Evolutionary conservation across 2,113 vertebrate genomes (phyloP), one percentile per base, ranked within the genome.

Genomic region (Tragulus kanchil): DNA sequence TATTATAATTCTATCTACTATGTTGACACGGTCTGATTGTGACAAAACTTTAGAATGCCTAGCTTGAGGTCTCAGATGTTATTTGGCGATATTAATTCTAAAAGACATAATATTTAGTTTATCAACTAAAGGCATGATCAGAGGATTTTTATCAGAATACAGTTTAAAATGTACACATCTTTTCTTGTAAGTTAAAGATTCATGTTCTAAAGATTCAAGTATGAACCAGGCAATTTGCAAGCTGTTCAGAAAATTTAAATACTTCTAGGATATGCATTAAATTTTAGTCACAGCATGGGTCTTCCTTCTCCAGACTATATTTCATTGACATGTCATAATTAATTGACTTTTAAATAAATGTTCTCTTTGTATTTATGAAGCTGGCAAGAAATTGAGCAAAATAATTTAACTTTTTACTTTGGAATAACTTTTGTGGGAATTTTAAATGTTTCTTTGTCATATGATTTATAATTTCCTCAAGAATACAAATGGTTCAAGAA

Each of bases 381-480:
- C 19, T 88, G 75, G 14, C 50, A 95, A 91, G 52, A 97, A 93
- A 91, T 93, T 81, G 85, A 85, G 28, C 52, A 81, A 90, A 97
- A 79, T 73, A 67, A 73, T 61, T 77, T 87, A 95, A 78, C 15
- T 75, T 95, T 98, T 79, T 73, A 92, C 58, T 12, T 52, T 82
- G n/a, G 79, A 95, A 71, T 56, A 65, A 94, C 9, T 85, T 78
- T 65, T 61, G 82, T 73, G 87, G 23, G 94, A 92, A 52, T 59
- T 67, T 31, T 5, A 85, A 81, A 61, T 88, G 7, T 78, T 54
- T 86, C 26, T 69, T 93, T 83, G 14, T 79, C 64, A 91, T 81
- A 48, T 83, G 65, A 81, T 19, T 91, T 90, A 86, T 45, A 17
- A n/a, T 58, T 86, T 84, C 50, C 26, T 77, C 48, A 90, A 91